Percentiles rank a stretch among this genome's conserved stretches.
phyloP scores from a whole-genome alignment of 1,140 invertebrate genomes.

The Leptinotarsa texana region DNA sequence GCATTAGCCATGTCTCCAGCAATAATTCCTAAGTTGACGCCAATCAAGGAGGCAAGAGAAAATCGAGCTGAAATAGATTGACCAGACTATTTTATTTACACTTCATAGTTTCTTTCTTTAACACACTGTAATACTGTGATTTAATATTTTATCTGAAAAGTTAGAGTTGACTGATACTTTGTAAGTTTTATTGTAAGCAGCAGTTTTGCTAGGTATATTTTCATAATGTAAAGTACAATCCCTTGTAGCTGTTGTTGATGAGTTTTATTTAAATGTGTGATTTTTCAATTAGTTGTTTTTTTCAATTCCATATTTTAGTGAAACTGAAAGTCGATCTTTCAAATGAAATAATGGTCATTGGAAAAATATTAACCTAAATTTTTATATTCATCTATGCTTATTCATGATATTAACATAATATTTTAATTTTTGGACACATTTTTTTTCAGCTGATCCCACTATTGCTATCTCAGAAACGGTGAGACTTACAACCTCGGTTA shows the following conservation, averaged over 20 bases:
- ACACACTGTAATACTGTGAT: conserved; percentile 31
- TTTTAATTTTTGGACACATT: too few relatives aligned
- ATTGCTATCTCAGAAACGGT: too few relatives aligned
- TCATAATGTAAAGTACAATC: conserved; percentile 29
- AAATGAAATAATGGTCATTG: too few relatives aligned
- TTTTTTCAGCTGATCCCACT: too few relatives aligned
- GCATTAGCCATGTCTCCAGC: conserved; percentile 67
- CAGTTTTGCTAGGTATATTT: conserved; percentile 21
- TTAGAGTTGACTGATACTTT: conserved; percentile 31
- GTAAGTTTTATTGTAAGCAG: conserved; percentile 24
- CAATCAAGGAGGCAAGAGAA: conserved; percentile 37
- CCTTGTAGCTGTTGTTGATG: conserved; percentile 27
- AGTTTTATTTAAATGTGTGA: conserved; percentile 21
- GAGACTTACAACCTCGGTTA: too few relatives aligned
- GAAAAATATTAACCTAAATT: neutral
- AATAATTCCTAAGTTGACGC: conserved; percentile 45
- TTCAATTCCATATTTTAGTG: too few relatives aligned
- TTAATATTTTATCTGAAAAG: conserved; percentile 29
- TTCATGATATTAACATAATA: neutral
- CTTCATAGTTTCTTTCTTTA: neutral
- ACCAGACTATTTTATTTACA: conserved; percentile 4
- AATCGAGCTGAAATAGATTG: conserved; percentile 28
- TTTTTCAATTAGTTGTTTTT: neutral
- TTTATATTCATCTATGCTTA: neutral
- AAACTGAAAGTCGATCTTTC: too few relatives aligned